Percentiles rank a stretch among this genome's conserved stretches.
Conservation (phyloP, 2,797 vertebrate genomes). For the Onychomys torridus region DNA sequence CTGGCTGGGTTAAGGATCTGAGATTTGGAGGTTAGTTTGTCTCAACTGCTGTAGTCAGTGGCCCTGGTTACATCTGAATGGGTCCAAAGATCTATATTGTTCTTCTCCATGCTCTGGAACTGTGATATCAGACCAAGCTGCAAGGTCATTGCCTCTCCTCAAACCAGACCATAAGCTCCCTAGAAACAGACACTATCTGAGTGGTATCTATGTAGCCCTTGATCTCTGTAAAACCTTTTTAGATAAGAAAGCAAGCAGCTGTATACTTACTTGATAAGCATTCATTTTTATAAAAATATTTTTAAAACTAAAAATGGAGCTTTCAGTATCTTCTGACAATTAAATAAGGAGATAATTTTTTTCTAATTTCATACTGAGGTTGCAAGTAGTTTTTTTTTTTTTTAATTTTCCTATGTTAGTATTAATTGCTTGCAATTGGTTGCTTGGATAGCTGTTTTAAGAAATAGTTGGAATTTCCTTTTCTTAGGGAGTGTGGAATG, state of each 20-base stretch:
- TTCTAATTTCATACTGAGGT: background rate
- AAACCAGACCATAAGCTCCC: background rate
- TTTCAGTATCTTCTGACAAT: background rate
- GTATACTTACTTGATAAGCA: background rate
- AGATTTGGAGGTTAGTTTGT: background rate
- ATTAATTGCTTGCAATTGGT: background rate
- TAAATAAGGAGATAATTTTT: constrained; percentile 2
- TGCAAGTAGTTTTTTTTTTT: background rate
- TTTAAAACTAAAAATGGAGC: background rate
- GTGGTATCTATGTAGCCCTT: background rate
- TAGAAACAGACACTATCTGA: background rate
- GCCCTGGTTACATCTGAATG: background rate
- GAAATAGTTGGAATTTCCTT: background rate
- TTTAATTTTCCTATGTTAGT: background rate
- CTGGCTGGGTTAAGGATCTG: background rate
- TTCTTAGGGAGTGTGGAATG: background rate
- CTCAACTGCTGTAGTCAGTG: background rate
- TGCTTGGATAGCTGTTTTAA: background rate
- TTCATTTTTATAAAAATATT: background rate
- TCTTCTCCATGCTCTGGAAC: background rate
- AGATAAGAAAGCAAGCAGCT: background rate
- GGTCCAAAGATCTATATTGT: background rate
- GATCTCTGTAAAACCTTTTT: background rate
- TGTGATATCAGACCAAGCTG: background rate
- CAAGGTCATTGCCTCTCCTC: background rate